Conservation (phyloP, 2,113 vertebrate genomes). For the Aptenodytes patagonicus region DNA sequence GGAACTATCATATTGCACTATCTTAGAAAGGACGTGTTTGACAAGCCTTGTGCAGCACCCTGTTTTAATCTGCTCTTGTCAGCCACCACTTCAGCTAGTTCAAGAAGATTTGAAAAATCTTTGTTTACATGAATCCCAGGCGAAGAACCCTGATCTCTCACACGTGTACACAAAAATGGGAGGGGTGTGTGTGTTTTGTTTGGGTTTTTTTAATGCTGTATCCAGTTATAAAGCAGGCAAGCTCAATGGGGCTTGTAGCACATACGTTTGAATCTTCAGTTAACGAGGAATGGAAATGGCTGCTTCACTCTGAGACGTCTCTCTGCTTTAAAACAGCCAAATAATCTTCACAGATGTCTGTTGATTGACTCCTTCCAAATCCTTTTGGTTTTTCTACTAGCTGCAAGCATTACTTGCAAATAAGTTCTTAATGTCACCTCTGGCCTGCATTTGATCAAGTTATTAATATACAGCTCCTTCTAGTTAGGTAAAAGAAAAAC, state of each 20-base stretch:
- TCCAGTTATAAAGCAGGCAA: neutral
- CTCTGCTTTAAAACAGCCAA: neutral
- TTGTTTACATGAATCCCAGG: neutral
- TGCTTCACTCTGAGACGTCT: neutral
- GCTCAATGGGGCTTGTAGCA: neutral
- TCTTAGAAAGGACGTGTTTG: neutral
- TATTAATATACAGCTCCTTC: neutral
- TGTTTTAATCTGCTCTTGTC: neutral
- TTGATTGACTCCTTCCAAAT: neutral
- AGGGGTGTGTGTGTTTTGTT: neutral
- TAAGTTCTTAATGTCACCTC: neutral
- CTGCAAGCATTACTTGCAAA: neutral
- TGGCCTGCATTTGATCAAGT: neutral
- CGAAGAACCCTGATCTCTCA: neutral
- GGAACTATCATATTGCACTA: neutral
- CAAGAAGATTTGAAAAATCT: neutral
- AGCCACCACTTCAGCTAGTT: neutral
- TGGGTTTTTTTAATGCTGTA: neutral
- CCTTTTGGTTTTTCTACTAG: neutral
- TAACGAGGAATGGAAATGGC: neutral
- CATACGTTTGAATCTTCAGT: neutral
- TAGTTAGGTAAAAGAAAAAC: neutral
- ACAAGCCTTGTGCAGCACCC: neutral
- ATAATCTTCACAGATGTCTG: neutral
- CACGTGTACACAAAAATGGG: neutral